A percentile compares a stretch with the other conserved stretches of the same genome.
phyloP scores from a whole-genome alignment of 2,113 vertebrate genomes.

The Mandrillus leucophaeus region DNA sequence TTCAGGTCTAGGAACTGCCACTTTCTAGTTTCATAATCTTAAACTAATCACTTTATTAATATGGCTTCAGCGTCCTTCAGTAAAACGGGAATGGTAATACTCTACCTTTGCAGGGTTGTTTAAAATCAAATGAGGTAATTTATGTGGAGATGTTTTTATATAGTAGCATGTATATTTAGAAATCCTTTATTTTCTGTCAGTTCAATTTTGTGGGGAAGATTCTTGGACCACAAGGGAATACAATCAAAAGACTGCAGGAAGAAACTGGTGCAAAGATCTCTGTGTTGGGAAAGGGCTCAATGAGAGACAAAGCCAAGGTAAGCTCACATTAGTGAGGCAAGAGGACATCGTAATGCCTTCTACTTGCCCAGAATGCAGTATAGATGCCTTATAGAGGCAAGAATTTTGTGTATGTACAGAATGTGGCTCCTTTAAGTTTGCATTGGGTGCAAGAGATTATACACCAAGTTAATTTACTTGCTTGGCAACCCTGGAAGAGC shows the following conservation, averaged over 20 bases:
- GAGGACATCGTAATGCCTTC: not conserved
- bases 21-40: not conserved
- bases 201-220: constrained; percentile 99
- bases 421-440: not conserved
- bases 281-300: constrained; percentile 96
- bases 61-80: not conserved
- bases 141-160: not conserved
- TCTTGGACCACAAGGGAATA: constrained; percentile 98
- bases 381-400: not conserved
- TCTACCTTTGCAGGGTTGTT: constrained; percentile 28
- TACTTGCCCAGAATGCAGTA: not conserved
- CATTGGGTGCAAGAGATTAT: not conserved
- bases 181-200: constrained; percentile 80
- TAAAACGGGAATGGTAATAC: not conserved
- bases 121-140: constrained; percentile 27
- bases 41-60: not conserved
- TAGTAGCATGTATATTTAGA: constrained; percentile 4
- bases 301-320: constrained; percentile 98
- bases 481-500: constrained; percentile 3
- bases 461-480: constrained; percentile 24
- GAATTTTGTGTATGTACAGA: not conserved
- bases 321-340: not conserved
- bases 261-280: constrained; percentile 94
- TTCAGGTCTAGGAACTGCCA: not conserved
- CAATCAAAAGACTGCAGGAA: constrained; percentile 92